These are phyloP conservation scores for Harpagoxenus sublaevis DNA, from an alignment of 2,888 invertebrate species.

Conservation along the genomic window DNA sequence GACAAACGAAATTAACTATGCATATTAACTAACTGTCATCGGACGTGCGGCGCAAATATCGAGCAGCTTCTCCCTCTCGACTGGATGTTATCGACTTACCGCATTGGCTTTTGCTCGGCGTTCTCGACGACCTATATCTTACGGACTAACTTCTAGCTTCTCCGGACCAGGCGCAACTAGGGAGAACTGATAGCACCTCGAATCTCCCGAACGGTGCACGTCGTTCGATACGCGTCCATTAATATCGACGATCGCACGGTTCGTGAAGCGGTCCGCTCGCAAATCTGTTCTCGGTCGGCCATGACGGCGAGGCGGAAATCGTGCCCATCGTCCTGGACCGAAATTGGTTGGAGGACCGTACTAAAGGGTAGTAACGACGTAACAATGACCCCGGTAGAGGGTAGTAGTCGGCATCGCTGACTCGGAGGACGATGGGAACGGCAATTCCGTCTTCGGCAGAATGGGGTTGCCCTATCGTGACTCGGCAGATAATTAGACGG, in stretches of 20 bases:
- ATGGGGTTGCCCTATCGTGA: slow-evolving; percentile 80
- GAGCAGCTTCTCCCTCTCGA: slow-evolving; percentile 21
- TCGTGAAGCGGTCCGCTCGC: slow-evolving; percentile 40
- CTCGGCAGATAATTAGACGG: slow-evolving; percentile 84
- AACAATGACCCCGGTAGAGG: slow-evolving; percentile 82
- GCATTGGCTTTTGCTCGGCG: slow-evolving; percentile 16
- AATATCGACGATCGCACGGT: slow-evolving; percentile 41
- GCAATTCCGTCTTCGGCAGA: slow-evolving; percentile 80
- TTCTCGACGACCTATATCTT: slow-evolving; percentile 49
- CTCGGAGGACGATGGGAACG: slow-evolving; percentile 76
- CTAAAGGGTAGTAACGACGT: slow-evolving; percentile 84
- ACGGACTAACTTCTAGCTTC: slow-evolving; percentile 5
- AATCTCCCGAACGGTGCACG: neutral
- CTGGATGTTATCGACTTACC: slow-evolving; percentile 32
- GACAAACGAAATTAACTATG: slow-evolving; percentile 58
- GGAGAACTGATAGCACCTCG: neutral
- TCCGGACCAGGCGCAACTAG: neutral
- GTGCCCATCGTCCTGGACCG: slow-evolving; percentile 68
- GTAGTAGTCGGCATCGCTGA: slow-evolving; percentile 74
- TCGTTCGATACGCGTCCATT: slow-evolving; percentile 28
- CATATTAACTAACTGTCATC: slow-evolving; percentile 54
- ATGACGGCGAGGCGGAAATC: slow-evolving; percentile 68
- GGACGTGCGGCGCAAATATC: slow-evolving; percentile 45
- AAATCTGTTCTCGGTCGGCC: slow-evolving; percentile 68
- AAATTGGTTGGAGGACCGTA: slow-evolving; percentile 77